phyloP scores from a whole-genome alignment of 2,797 vertebrate species.

The Bradypus variegatus region DNA sequence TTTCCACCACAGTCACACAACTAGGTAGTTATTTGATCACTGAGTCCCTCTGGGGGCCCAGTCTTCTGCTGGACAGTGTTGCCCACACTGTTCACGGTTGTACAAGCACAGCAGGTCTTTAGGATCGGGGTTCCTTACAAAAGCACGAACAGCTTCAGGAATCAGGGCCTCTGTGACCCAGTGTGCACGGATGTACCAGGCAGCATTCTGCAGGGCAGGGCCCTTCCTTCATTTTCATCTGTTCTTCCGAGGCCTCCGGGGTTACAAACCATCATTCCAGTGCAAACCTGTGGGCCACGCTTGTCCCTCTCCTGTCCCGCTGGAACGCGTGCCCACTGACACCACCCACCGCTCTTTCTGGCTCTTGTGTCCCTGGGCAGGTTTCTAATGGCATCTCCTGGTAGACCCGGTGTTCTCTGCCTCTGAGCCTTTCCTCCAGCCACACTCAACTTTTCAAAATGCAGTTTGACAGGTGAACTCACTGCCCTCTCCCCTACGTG shows the following conservation, averaged over 20 bases:
- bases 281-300: background rate
- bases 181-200: rapidly evolving
- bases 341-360: background rate
- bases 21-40: background rate
- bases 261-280: background rate
- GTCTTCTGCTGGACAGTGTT: background rate
- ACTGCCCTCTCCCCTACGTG: no score
- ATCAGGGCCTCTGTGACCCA: no score
- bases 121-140: no score
- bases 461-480: background rate
- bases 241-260: background rate
- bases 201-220: background rate
- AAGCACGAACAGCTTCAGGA: background rate
- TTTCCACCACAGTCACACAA: no score
- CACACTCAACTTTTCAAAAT: background rate
- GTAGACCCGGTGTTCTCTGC: background rate
- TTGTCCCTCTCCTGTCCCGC: background rate
- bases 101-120: background rate
- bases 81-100: background rate
- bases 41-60: background rate
- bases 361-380: rapidly evolving
- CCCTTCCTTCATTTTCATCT: background rate
- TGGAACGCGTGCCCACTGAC: background rate
- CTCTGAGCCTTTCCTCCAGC: background rate
- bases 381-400: background rate